Evolutionary conservation across 1,140 invertebrate genomes (phyloP).

Genomic region (Euura saliciscinereae): DNA sequence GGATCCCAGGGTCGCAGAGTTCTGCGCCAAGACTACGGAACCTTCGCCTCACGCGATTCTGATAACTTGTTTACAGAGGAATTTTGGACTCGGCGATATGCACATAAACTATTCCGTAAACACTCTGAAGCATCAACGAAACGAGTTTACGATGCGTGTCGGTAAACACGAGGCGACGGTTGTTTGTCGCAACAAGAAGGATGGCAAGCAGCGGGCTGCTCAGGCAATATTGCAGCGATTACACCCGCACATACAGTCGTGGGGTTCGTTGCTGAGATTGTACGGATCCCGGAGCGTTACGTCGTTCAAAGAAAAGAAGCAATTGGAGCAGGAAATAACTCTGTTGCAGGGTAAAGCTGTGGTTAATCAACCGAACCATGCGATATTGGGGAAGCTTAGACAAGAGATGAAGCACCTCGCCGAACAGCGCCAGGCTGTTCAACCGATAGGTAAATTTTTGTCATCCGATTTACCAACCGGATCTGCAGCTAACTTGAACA

Average conservation of each 20-base stretch:
- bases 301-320: conserved; percentile 92
- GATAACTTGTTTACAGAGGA: conserved; percentile 89
- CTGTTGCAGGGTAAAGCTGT: conserved; percentile 88
- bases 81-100: conserved; percentile 89
- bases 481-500: conserved; percentile 75
- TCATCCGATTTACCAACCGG: conserved; percentile 71
- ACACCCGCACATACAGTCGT: conserved; percentile 93
- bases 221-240: conserved; percentile 92
- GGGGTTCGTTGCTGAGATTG: conserved; percentile 90
- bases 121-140: conserved; percentile 88
- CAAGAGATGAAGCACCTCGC: conserved; percentile 86
- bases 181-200: conserved; percentile 93
- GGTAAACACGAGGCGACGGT: conserved; percentile 91
- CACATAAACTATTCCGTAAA: conserved; percentile 89
- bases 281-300: conserved; percentile 94
- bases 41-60: conserved; percentile 93
- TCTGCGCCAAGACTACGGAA: conserved; percentile 94
- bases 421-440: conserved; percentile 68
- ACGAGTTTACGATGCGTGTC: conserved; percentile 94
- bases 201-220: conserved; percentile 95
- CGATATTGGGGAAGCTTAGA: conserved; percentile 89
- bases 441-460: conserved; percentile 77
- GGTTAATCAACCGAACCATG: conserved; percentile 91
- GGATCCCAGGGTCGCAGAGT: conserved; percentile 91
- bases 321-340: conserved; percentile 93